These are phyloP conservation scores for Gambusia affinis DNA, from an alignment of 2,113 vertebrate species.

Conservation along the genomic window DNA sequence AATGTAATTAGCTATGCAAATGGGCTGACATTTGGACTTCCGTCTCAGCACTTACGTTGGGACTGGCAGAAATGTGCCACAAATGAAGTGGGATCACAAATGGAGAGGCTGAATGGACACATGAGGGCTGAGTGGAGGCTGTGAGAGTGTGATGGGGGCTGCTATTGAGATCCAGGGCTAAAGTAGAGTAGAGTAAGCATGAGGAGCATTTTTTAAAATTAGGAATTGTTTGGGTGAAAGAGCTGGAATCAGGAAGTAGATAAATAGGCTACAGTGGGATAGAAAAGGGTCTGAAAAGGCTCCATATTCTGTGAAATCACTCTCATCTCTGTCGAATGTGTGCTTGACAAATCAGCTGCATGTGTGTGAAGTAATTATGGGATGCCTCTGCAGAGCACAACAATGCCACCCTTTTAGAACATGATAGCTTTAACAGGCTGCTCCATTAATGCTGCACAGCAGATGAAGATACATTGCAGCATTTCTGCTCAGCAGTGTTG, in stretches of 20 bases:
- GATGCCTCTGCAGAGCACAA: constrained; percentile 40
- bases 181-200: constrained; percentile 64
- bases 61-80: constrained; percentile 64
- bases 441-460: constrained; percentile 43
- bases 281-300: constrained; percentile 40
- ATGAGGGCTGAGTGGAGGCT: constrained; percentile 56
- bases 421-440: constrained; percentile 46
- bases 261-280: constrained; percentile 47
- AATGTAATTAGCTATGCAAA: constrained; percentile 82
- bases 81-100: constrained; percentile 64
- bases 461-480: constrained; percentile 34
- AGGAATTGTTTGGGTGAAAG: constrained; percentile 65
- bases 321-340: constrained; percentile 23
- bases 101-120: constrained; percentile 62
- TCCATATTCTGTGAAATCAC: constrained; percentile 49
- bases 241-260: constrained; percentile 56
- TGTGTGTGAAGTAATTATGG: constrained; percentile 39
- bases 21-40: constrained; percentile 77
- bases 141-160: constrained; percentile 61
- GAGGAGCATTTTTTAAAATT: constrained; percentile 56
- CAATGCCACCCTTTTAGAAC: constrained; percentile 56
- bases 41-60: constrained; percentile 61
- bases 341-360: background rate
- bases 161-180: constrained; percentile 56
- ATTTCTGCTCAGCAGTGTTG: background rate